phyloP scores from a whole-genome alignment of 1,140 invertebrate genomes.

The Ceratoteleas bidentatus region DNA sequence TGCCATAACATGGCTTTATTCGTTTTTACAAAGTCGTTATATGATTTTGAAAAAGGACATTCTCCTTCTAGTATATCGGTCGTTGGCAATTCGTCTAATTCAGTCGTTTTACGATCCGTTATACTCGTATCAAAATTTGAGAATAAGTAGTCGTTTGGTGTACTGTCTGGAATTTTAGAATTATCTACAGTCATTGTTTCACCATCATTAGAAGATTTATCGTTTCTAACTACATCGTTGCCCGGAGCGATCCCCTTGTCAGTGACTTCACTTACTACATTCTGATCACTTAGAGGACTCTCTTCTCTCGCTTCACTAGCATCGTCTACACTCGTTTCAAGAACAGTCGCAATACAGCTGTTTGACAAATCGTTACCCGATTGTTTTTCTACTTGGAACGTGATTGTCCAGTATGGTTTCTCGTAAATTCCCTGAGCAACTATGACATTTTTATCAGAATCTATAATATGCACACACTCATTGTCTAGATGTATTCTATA shows the following conservation, averaged over 20 bases:
- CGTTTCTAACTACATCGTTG: background rate
- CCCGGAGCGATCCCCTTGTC: background rate
- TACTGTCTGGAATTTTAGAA: background rate
- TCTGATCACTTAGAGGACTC: background rate
- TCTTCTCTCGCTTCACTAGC: background rate
- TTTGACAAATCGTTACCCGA: background rate
- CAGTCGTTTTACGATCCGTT: background rate
- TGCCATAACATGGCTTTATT: background rate
- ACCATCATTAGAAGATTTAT: background rate
- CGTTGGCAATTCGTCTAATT: background rate
- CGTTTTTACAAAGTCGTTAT: conserved; percentile 2
- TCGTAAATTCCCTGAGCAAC: background rate
- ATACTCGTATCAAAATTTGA: background rate
- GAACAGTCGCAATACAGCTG: background rate
- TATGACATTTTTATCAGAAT: background rate
- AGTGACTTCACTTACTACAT: background rate
- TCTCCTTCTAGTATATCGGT: background rate
- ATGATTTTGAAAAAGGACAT: conserved; percentile 1
- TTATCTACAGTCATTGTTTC: background rate
- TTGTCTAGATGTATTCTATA: conserved; percentile 5
- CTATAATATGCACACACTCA: conserved; percentile 5
- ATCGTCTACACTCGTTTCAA: background rate
- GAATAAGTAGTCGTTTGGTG: background rate
- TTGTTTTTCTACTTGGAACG: background rate
- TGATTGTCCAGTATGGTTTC: background rate